Evolutionary conservation across 2,888 invertebrate species (phyloP), one percentile per base, ranked within the genome.

Genomic region (Nymphalis polychloros): DNA sequence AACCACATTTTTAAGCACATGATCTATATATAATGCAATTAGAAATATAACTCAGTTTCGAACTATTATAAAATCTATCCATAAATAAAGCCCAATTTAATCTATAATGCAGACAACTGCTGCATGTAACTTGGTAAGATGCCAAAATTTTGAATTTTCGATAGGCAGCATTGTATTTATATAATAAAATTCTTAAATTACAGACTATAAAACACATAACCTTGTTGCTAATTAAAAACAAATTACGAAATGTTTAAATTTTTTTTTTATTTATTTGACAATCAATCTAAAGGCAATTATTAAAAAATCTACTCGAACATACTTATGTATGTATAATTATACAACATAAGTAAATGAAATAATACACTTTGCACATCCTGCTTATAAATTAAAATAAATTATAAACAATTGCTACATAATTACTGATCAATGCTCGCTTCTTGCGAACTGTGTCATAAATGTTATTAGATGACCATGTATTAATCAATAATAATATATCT

Each of bases 101-200:
- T 41, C 49, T 49, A 52, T 41, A 23, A 52, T 50, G 50, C 52
- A 52, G 41, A 41, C 60, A 60, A 47, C 19, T 41, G 59, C 61
- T 49, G 61, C 52, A 63, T 52, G 8, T n/a, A 5, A 52, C 23
- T 63, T 63, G 62, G 52, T 63, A 13, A 17, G 19, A 8, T 41
- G 62, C 62, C 41, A 63, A 31, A 19, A 41, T 41, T 57, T 19
- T 41, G 41, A 20, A 41, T 50, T 63, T 63, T 19, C 23, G 31
- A 19, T 17, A 17, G 41, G 19, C 41, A 19, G 57, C 19, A 31
- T 50, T 53, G 57, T 57, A 41, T 41, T 57, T 19, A 57, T 57
- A 57, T 20, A 57, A 41, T 13, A 13, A 41, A 41, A 41, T 41
- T 10, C 41, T 4, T 5, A 41, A 13, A 41, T 41, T 41, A 41